A percentile compares a stretch with the other conserved stretches of the same genome.
These are phyloP conservation scores for Trachelus stipa DNA, from an alignment of 2,888 invertebrate genomes.

Conservation along the genomic window DNA sequence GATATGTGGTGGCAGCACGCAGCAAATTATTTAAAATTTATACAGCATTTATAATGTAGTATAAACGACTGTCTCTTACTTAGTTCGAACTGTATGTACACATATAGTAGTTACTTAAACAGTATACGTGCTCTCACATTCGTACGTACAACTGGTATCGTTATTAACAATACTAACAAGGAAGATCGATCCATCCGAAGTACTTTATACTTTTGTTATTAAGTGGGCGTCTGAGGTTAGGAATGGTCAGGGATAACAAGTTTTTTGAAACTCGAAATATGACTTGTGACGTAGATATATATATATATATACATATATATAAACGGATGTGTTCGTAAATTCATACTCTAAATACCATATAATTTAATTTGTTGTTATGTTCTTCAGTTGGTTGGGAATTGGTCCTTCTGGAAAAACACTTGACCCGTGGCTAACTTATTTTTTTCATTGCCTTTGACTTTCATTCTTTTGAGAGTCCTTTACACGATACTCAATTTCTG, in stretches of 20 bases:
- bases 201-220: neutral
- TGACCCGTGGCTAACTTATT: too few species aligned
- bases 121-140: neutral
- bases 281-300: neutral
- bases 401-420: too few species aligned
- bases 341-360: neutral
- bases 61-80: neutral
- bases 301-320: neutral
- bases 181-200: neutral
- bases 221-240: neutral
- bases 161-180: neutral
- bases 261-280: neutral
- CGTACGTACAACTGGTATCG: neutral
- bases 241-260: neutral
- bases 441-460: too few species aligned
- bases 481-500: too few species aligned
- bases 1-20: neutral
- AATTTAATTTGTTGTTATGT: neutral
- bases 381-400: too few species aligned
- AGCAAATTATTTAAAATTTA: neutral
- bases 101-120: neutral
- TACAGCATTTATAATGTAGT: neutral
- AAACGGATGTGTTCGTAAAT: neutral
- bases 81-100: neutral
- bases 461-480: too few species aligned